Evolutionary conservation across 2,797 vertebrate genomes (phyloP).

Genomic region (Crenuchus spilurus): DNA sequence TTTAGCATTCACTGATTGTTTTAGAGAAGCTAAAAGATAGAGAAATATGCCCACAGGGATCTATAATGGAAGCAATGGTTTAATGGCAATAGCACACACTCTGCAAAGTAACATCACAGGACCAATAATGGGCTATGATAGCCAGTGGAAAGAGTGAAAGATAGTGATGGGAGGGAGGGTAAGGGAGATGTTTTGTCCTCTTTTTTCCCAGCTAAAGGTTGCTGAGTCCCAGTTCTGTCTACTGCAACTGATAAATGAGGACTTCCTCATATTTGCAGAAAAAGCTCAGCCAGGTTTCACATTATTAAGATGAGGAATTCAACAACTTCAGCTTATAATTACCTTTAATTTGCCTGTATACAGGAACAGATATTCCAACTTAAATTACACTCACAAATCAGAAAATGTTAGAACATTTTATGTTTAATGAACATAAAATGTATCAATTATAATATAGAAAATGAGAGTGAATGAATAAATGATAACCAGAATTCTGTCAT

Average conservation of each 20-base stretch:
- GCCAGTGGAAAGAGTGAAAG: conserved; percentile 14
- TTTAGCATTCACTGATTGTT: conserved; percentile 6
- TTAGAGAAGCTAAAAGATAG: conserved; percentile 43
- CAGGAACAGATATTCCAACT: too few relatives aligned
- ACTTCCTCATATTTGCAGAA: conserved; percentile 20
- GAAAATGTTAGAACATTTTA: too few relatives aligned
- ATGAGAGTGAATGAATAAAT: too few relatives aligned
- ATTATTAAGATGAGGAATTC: not conserved
- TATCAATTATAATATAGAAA: too few relatives aligned
- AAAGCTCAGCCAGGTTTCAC: not conserved
- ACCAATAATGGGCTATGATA: conserved; percentile 51
- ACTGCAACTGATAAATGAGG: conserved; percentile 39
- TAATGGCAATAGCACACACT: conserved; percentile 45
- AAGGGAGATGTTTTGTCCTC: conserved; percentile 22
- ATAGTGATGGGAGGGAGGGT: not conserved
- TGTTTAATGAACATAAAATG: too few relatives aligned
- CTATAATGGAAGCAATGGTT: conserved; percentile 50
- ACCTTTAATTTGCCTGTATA: too few relatives aligned
- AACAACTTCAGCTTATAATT: not conserved
- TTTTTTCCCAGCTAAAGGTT: conserved; percentile 50
- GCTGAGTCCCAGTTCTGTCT: conserved; percentile 51
- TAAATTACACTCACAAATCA: too few relatives aligned
- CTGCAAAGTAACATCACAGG: conserved; percentile 46
- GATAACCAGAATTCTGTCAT: too few relatives aligned
- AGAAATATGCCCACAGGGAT: conserved; percentile 46